Conservation (phyloP, 2,888 invertebrate species). For the Dryadula phaetusa region DNA sequence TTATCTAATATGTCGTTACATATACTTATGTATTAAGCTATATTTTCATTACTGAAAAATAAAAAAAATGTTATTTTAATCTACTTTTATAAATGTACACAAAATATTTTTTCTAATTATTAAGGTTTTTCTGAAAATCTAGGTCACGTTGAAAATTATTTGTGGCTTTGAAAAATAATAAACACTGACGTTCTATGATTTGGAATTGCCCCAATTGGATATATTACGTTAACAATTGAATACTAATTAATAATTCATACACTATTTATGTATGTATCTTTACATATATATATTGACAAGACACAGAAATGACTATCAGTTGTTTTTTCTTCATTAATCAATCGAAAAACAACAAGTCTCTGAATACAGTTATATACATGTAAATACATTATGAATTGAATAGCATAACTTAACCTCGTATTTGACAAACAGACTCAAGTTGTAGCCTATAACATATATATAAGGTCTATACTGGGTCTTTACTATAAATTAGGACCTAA, state of each 20-base stretch:
- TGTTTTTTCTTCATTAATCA: not conserved
- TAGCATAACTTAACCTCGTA: too few relatives aligned
- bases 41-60: not conserved
- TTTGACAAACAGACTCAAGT: too few relatives aligned
- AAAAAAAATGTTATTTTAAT: not conserved
- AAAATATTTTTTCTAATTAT: not conserved
- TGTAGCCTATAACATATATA: too few relatives aligned
- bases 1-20: conserved; percentile 3
- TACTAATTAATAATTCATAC: conserved; percentile 2
- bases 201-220: conserved; percentile 29
- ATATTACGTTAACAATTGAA: conserved; percentile 14
- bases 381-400: too few relatives aligned
- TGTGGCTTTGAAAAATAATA: conserved; percentile 35
- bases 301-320: not conserved
- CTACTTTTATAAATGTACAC: conserved; percentile 16
- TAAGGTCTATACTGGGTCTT: too few relatives aligned
- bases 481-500: too few relatives aligned
- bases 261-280: not conserved
- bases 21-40: not conserved
- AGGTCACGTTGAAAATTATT: conserved; percentile 28
- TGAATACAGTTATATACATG: not conserved
- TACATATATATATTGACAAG: not conserved
- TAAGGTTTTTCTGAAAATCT: conserved; percentile 27
- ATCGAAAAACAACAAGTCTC: not conserved
- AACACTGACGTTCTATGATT: conserved; percentile 32